phyloP scores from a whole-genome alignment of 2,113 vertebrate species.

The Odontophorus gujanensis region DNA sequence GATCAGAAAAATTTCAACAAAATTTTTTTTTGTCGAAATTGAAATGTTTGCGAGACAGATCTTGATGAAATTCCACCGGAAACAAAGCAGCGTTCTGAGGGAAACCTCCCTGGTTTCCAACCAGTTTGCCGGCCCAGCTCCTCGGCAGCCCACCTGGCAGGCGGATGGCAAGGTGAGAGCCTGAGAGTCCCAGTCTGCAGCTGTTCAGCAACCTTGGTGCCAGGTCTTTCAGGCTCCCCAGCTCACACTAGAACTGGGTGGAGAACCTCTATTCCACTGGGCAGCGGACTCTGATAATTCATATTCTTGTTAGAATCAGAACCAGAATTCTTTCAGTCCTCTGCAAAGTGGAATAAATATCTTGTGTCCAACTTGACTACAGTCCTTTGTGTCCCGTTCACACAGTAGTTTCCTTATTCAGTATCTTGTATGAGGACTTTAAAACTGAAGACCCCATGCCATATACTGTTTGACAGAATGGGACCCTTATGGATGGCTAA shows the following conservation, averaged over 20 bases:
- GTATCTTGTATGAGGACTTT: background rate
- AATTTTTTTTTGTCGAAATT: slow-evolving; percentile 72
- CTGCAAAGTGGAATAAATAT: background rate
- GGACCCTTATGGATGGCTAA: background rate
- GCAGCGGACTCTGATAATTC: slow-evolving; percentile 10
- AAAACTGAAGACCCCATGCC: background rate
- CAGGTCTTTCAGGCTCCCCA: slow-evolving; percentile 67
- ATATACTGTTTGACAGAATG: background rate
- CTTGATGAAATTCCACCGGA: slow-evolving; percentile 72
- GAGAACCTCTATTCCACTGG: background rate
- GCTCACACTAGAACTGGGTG: slow-evolving; percentile 32
- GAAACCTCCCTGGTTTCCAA: slow-evolving; percentile 74
- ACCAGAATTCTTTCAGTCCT: background rate
- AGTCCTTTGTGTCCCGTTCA: background rate
- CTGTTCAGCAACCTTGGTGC: slow-evolving; percentile 56
- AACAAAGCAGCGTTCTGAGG: slow-evolving; percentile 72
- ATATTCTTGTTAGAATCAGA: background rate
- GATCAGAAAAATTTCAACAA: slow-evolving; percentile 69
- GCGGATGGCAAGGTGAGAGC: slow-evolving; percentile 74
- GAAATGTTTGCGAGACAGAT: slow-evolving; percentile 70
- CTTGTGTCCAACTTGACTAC: background rate
- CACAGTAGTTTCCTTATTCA: background rate
- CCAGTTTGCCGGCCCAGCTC: slow-evolving; percentile 73
- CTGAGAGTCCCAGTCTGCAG: slow-evolving; percentile 63
- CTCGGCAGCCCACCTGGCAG: slow-evolving; percentile 67